Percentiles rank a stretch among this genome's conserved stretches.
Evolutionary conservation across 2,113 vertebrate genomes (phyloP).

Genomic region (Craseonycteris thonglongyai): DNA sequence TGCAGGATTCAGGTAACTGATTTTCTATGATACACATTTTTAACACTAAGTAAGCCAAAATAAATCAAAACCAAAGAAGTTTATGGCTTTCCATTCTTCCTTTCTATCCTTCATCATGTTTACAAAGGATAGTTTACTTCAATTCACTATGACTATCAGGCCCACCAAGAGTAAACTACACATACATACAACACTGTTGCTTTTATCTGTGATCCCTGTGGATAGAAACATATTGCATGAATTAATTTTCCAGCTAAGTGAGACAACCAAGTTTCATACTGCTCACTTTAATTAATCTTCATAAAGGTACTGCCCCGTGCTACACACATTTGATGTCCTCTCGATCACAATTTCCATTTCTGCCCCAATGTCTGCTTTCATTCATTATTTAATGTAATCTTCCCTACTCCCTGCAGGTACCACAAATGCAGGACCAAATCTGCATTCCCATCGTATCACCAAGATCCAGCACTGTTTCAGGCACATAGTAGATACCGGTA

Average conservation of each 20-base stretch:
- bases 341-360: neutral
- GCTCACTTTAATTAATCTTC: neutral
- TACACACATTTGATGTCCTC: neutral
- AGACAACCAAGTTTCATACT: neutral
- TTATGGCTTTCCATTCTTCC: neutral
- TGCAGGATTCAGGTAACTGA: neutral
- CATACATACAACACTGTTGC: rapidly evolving
- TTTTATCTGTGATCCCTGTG: neutral
- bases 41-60: neutral
- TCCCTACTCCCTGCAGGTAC: neutral
- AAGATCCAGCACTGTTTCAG: neutral
- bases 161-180: neutral
- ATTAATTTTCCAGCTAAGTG: neutral
- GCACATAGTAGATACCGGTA: neutral
- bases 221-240: neutral
- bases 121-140: neutral
- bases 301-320: neutral
- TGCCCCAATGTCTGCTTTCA: neutral
- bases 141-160: neutral
- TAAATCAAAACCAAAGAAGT: neutral
- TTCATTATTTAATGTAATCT: neutral
- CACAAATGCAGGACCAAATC: neutral
- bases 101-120: neutral
- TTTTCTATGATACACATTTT: neutral
- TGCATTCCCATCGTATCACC: neutral